These are phyloP conservation scores for Polypterus bichir DNA, from an alignment of 2,113 vertebrate genomes.

Conservation along the genomic window DNA sequence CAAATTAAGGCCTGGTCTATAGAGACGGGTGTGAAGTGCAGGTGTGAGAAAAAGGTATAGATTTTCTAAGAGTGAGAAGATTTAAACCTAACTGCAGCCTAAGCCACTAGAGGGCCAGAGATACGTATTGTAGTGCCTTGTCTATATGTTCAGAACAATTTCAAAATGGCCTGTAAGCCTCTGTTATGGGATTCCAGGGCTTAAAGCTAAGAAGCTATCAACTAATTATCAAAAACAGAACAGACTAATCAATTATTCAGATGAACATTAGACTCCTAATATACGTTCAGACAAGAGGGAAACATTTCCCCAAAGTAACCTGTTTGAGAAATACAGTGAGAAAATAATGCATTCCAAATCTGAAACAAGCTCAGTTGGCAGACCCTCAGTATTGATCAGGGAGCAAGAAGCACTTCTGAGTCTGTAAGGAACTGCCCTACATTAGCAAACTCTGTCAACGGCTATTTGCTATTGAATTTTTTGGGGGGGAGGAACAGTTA, in stretches of 20 bases:
- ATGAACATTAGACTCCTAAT: slow-evolving; percentile 78
- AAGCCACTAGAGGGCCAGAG: slow-evolving; percentile 7
- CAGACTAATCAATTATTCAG: slow-evolving; percentile 90
- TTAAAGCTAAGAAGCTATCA: slow-evolving; percentile 67
- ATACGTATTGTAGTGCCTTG: slow-evolving; percentile 12
- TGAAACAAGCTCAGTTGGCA: slow-evolving; percentile 29
- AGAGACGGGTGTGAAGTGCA: slow-evolving; percentile 4
- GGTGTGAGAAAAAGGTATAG: slow-evolving; percentile 13
- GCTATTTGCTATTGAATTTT: slow-evolving; percentile 21
- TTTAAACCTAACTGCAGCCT: slow-evolving; percentile 7
- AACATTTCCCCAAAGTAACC: slow-evolving; percentile 62
- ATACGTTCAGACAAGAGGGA: slow-evolving; percentile 60
- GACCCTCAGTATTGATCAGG: slow-evolving; percentile 30
- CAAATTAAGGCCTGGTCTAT: no score
- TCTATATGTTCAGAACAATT: slow-evolving; percentile 34
- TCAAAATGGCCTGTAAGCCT: slow-evolving; percentile 34
- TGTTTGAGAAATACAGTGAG: slow-evolving; percentile 28
- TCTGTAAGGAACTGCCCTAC: slow-evolving; percentile 26
- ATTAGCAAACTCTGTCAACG: slow-evolving; percentile 23
- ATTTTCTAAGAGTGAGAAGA: slow-evolving; percentile 6
- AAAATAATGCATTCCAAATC: slow-evolving; percentile 39
- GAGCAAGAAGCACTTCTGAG: slow-evolving; percentile 24
- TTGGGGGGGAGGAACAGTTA: no score
- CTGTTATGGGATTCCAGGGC: slow-evolving; percentile 47
- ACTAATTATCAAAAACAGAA: slow-evolving; percentile 81